A percentile compares a stretch with the other conserved stretches of the same genome.
Conservation (phyloP, 2,888 invertebrate species). For the Torymus aiolomorphi region DNA sequence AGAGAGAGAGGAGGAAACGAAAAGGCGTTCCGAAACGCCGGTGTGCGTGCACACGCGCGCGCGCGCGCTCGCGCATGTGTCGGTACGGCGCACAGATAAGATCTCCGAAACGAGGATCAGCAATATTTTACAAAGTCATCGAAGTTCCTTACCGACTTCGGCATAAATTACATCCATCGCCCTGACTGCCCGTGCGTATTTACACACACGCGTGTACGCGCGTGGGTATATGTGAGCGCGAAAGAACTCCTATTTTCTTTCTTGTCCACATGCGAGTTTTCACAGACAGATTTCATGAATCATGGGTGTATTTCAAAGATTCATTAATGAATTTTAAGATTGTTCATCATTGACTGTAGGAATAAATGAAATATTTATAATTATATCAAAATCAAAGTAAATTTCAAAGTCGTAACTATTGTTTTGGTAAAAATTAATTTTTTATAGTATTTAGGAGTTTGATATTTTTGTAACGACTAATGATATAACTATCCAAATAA, state of each 20-base stretch:
- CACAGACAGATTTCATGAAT: slow-evolving; percentile 18
- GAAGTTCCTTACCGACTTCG: slow-evolving; percentile 73
- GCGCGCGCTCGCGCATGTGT: slow-evolving; percentile 64
- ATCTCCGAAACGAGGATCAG: slow-evolving; percentile 71
- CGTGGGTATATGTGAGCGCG: neutral
- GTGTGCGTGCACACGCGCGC: slow-evolving; percentile 60
- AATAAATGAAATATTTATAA: too few relatives aligned
- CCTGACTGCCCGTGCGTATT: slow-evolving; percentile 3
- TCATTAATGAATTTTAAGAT: too few relatives aligned
- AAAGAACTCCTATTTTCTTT: slow-evolving; percentile 12
- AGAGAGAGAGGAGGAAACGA: slow-evolving; percentile 58
- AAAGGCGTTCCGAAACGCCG: slow-evolving; percentile 63
- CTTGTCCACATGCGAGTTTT: slow-evolving; percentile 16
- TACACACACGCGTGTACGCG: neutral
- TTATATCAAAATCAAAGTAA: too few relatives aligned
- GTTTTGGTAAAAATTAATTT: too few relatives aligned
- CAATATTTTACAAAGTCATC: slow-evolving; percentile 74
- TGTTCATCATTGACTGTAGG: too few relatives aligned
- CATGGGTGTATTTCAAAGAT: too few relatives aligned
- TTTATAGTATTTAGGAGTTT: too few relatives aligned
- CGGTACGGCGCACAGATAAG: slow-evolving; percentile 64
- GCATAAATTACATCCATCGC: slow-evolving; percentile 69
- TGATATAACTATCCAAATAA: too few relatives aligned
- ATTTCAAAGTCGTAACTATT: too few relatives aligned
- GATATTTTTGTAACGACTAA: too few relatives aligned